Base-by-base conservation (phyloP, 2,888 invertebrate species). In the Ochlodes sylvanus region DNA sequence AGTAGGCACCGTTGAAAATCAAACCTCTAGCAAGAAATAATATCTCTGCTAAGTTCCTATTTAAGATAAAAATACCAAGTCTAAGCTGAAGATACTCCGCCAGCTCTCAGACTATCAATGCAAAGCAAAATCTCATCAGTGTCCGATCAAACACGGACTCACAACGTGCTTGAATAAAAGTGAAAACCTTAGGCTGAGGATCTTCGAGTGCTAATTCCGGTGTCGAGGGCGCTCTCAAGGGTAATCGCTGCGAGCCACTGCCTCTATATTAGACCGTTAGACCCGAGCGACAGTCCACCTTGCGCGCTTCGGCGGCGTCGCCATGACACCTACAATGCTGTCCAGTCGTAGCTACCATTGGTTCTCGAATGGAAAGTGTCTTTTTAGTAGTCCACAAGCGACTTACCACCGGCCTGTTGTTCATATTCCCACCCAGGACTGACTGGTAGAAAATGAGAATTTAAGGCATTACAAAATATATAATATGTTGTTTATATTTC, bases 191-290 rank as follows among this genome's bases (percentile, higher is more conserved):
- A 41, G 50, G 57, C 55, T 65, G 60, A 70, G 71, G 72, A 70
- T 67, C 64, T 66, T 89, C 79, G 73, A 90, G 90, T 85, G 86
- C 88, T 89, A 91, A 90, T 91, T 84, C 77, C 38, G 78, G 74
- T 77, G 83, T 79, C 76, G 79, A 86, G 85, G 79, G 80, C 78
- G 83, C 84, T 84, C 89, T 88, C 81, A 79, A 88, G 85, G 79
- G 85, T 84, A 82, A 86, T 88, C 81, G 83, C 78, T 77, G 81
- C 77, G 72, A 75, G 75, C 68, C 75, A 75, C 65, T 65, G 75
- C 74, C 77, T 80, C 80, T 85, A 80, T 84, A 86, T 86, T 84
- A 82, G 80, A 79, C 82, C 83, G 77, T 79, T 80, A 86, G 86
- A 83, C 80, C 77, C 77, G 77, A 73, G 69, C 73, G 77, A 69